Percentiles rank a stretch among this genome's conserved stretches.
phyloP scores from a whole-genome alignment of 2,113 vertebrate species.

The Sceloporus tristichus region DNA sequence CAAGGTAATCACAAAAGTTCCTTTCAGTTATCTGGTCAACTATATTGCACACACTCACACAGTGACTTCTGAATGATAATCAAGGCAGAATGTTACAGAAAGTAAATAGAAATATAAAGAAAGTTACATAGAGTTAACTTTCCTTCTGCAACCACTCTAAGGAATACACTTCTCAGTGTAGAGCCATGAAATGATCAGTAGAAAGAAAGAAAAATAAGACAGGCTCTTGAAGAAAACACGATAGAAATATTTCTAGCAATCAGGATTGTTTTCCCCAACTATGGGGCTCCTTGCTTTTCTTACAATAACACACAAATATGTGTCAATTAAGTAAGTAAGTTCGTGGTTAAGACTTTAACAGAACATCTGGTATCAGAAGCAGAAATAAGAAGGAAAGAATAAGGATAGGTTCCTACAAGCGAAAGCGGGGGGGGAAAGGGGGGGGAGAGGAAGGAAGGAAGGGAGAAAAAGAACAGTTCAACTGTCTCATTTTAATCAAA shows the following conservation, averaged over 20 bases:
- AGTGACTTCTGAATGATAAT: not conserved
- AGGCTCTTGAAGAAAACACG: not conserved
- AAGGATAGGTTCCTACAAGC: no score
- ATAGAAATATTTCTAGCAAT: not conserved
- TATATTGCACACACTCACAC: not conserved
- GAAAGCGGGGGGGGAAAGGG: no score
- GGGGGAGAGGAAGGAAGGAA: no score
- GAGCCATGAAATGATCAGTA: not conserved
- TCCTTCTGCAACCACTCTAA: not conserved
- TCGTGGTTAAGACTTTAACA: no score
- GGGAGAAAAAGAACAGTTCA: no score
- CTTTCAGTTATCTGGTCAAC: not conserved
- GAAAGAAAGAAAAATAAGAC: not conserved
- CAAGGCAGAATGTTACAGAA: not conserved
- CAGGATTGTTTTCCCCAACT: not conserved
- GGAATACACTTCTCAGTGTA: not conserved
- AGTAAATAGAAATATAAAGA: not conserved
- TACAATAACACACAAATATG: not conserved
- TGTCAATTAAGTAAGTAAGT: no score
- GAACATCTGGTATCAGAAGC: no score
- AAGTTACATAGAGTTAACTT: not conserved
- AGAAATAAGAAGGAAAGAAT: no score
- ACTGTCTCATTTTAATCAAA: no score
- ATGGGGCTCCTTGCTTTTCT: not conserved
- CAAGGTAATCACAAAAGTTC: not conserved